These are phyloP conservation scores for Melitaea athalia DNA, from an alignment of 2,888 invertebrate genomes.

Conservation along the genomic window DNA sequence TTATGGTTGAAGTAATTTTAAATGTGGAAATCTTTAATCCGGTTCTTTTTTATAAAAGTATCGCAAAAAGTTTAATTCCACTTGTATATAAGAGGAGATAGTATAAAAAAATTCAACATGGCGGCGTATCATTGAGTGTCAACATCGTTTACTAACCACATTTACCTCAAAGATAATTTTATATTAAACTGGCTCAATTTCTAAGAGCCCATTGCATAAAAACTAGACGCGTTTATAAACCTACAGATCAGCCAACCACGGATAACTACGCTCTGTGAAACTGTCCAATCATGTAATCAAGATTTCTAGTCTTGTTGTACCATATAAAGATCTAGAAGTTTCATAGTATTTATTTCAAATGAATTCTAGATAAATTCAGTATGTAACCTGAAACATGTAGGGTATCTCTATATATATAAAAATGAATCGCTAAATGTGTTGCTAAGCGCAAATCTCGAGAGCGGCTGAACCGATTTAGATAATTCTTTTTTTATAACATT, in stretches of 20 bases:
- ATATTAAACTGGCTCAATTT: slow-evolving; percentile 17
- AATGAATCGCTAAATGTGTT: too few relatives aligned
- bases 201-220: slow-evolving; percentile 20
- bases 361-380: too few relatives aligned
- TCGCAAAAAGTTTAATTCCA: slow-evolving; percentile 7
- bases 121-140: slow-evolving; percentile 8
- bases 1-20: slow-evolving; percentile 1
- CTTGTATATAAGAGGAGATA: slow-evolving; percentile 3
- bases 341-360: neutral
- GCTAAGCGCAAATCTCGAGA: too few relatives aligned
- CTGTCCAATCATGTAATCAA: slow-evolving; percentile 23
- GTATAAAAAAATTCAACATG: slow-evolving; percentile 16
- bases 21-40: neutral
- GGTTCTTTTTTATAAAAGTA: neutral
- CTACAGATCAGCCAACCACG: slow-evolving; percentile 17
- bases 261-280: slow-evolving; percentile 17
- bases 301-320: slow-evolving; percentile 11
- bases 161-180: slow-evolving; percentile 21
- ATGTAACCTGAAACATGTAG: too few relatives aligned
- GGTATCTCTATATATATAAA: too few relatives aligned
- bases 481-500: too few relatives aligned
- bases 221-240: slow-evolving; percentile 15
- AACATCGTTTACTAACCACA: slow-evolving; percentile 6
- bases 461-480: too few relatives aligned
- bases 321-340: slow-evolving; percentile 15